Percentiles rank a stretch among this genome's conserved stretches.
Conservation (phyloP, 2,113 vertebrate species). For the Lynx canadensis region DNA sequence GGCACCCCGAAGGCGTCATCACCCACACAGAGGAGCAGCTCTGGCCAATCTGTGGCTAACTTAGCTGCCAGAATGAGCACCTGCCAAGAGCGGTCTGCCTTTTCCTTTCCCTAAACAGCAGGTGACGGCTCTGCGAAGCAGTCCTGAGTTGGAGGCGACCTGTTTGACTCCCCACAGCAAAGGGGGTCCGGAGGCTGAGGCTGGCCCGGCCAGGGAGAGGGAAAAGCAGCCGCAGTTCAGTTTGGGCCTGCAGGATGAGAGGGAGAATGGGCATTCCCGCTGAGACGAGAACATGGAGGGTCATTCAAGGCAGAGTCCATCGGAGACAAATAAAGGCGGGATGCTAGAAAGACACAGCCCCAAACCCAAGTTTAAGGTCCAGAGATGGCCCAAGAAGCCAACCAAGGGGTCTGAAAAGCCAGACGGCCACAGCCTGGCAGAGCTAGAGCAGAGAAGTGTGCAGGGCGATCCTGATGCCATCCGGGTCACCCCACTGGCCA, state of each 20-base stretch:
- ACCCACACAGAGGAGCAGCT: not conserved
- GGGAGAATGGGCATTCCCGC: not conserved
- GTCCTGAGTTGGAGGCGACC: not conserved
- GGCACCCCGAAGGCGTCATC: not conserved
- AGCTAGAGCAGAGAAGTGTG: not conserved
- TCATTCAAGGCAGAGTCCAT: not conserved
- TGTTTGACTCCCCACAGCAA: not conserved
- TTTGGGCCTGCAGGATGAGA: not conserved
- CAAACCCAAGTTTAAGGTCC: conserved; percentile 14
- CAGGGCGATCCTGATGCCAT: not conserved
- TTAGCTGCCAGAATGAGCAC: not conserved
- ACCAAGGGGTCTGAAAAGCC: not conserved
- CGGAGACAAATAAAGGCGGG: not conserved
- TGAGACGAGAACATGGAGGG: not conserved
- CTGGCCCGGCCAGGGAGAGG: not conserved
- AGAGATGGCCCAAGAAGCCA: conserved; percentile 4
- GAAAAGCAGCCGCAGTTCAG: not conserved
- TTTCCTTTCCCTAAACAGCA: not conserved
- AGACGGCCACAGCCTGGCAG: not conserved
- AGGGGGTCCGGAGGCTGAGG: not conserved
- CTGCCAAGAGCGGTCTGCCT: not conserved
- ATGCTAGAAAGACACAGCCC: not conserved
- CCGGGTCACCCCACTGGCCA: not conserved
- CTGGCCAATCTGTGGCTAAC: not conserved
- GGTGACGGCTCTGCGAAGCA: not conserved